Evolutionary conservation across 2,888 invertebrate genomes (phyloP).

Genomic region (Latheticus oryzae): DNA sequence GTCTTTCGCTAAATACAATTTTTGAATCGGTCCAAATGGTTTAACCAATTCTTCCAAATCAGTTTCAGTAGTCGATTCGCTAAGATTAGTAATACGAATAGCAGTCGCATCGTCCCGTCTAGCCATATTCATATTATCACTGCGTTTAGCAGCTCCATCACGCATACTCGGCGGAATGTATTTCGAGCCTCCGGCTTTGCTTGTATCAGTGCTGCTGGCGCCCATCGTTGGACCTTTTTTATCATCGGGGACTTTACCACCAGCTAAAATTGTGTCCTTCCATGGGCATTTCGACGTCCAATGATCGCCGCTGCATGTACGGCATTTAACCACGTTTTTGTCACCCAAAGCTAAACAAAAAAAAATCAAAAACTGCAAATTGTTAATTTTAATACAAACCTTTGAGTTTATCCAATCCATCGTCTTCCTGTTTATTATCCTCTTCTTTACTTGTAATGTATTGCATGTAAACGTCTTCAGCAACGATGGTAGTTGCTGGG

Average conservation of each 20-base stretch:
- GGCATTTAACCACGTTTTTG: slow-evolving; percentile 84
- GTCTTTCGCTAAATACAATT: slow-evolving; percentile 96
- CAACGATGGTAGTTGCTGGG: slow-evolving; percentile 95
- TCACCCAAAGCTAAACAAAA: slow-evolving; percentile 64
- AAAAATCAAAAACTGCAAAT: slow-evolving; percentile 7
- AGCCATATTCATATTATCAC: slow-evolving; percentile 73
- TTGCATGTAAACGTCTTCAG: slow-evolving; percentile 96
- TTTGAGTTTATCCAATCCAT: slow-evolving; percentile 87
- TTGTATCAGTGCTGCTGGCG: slow-evolving; percentile 47
- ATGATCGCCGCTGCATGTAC: slow-evolving; percentile 95
- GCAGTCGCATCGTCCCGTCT: slow-evolving; percentile 89
- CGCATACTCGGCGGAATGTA: slow-evolving; percentile 91
- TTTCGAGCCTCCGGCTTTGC: slow-evolving; percentile 70
- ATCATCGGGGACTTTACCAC: slow-evolving; percentile 71
- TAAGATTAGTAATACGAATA: slow-evolving; percentile 96
- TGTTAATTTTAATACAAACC: slow-evolving; percentile 61
- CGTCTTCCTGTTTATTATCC: slow-evolving; percentile 83
- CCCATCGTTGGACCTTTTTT: slow-evolving; percentile 66
- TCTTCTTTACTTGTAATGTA: slow-evolving; percentile 90
- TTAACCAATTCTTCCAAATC: slow-evolving; percentile 97
- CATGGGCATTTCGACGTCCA: slow-evolving; percentile 99
- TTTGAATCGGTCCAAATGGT: slow-evolving; percentile 91
- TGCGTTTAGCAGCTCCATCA: slow-evolving; percentile 81
- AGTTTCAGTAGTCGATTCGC: slow-evolving; percentile 93
- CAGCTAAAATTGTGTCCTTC: slow-evolving; percentile 87